phyloP scores from a whole-genome alignment of 2,888 invertebrate species.

The Agrotis clavis region DNA sequence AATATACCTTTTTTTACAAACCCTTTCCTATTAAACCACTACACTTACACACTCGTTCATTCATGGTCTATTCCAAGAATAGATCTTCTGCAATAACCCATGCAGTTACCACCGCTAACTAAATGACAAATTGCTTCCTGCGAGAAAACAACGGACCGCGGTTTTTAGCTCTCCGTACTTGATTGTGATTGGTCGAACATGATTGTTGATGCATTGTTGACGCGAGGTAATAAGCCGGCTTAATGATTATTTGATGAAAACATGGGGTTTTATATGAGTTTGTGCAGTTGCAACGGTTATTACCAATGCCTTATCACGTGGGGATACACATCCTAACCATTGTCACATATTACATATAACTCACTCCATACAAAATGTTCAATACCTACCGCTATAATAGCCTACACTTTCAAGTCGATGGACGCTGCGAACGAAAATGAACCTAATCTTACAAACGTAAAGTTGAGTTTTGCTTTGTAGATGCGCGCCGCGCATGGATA shows the following conservation, averaged over 20 bases:
- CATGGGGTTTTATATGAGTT: slow-evolving; percentile 23
- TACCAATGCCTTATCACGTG: not conserved
- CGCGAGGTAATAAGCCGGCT: slow-evolving; percentile 38
- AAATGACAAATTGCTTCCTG: slow-evolving; percentile 74
- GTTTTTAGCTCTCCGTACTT: slow-evolving; percentile 57
- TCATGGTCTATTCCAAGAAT: slow-evolving; percentile 1
- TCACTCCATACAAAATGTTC: no score
- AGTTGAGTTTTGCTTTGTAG: no score
- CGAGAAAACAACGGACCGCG: slow-evolving; percentile 57
- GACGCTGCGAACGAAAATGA: no score
- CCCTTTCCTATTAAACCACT: not conserved
- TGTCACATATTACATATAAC: no score
- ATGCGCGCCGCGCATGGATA: no score
- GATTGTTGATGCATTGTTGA: slow-evolving; percentile 44
- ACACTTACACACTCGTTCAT: not conserved
- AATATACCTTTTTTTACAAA: not conserved
- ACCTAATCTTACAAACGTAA: no score
- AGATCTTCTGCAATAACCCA: slow-evolving; percentile 39
- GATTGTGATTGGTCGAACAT: slow-evolving; percentile 52
- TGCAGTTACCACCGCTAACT: slow-evolving; percentile 48
- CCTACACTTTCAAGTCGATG: no score
- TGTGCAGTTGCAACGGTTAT: slow-evolving; percentile 23
- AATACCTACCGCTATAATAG: no score
- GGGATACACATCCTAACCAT: no score
- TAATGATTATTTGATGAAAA: slow-evolving; percentile 46